phyloP scores from a whole-genome alignment of 2,888 invertebrate genomes.

The Tenthredo distinguenda region DNA sequence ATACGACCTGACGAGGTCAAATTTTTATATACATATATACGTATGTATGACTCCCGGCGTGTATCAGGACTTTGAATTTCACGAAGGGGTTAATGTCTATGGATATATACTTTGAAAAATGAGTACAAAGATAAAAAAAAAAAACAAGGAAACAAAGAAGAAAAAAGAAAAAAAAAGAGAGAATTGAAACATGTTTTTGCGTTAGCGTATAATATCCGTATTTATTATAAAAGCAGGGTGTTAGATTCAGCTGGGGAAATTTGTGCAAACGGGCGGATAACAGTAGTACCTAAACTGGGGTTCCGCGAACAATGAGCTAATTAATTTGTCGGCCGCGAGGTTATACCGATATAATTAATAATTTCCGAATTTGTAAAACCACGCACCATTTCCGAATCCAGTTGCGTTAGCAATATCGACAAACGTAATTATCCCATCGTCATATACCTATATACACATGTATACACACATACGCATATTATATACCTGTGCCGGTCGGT shows the following conservation, averaged over 20 bases:
- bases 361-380: slow-evolving; percentile 33
- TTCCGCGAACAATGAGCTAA: slow-evolving; percentile 37
- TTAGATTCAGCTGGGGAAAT: neutral
- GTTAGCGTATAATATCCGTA: neutral
- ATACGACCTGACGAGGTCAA: slow-evolving; percentile 14
- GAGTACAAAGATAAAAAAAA: neutral
- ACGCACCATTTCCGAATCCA: slow-evolving; percentile 34
- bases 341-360: slow-evolving; percentile 45
- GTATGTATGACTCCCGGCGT: neutral
- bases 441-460: neutral
- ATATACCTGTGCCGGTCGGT: neutral
- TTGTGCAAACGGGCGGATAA: slow-evolving; percentile 5
- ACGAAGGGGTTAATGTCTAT: neutral
- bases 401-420: slow-evolving; percentile 30
- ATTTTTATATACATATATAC: neutral
- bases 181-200: neutral
- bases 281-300: neutral
- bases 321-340: slow-evolving; percentile 38
- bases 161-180: neutral
- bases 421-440: neutral
- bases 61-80: neutral
- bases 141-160: neutral
- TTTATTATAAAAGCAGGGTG: slow-evolving; percentile 27
- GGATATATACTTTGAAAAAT: neutral
- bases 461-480: neutral